Percentiles rank a stretch among this genome's conserved stretches.
Conservation (phyloP, 2,113 vertebrate species). For the Mustelus asterias region DNA sequence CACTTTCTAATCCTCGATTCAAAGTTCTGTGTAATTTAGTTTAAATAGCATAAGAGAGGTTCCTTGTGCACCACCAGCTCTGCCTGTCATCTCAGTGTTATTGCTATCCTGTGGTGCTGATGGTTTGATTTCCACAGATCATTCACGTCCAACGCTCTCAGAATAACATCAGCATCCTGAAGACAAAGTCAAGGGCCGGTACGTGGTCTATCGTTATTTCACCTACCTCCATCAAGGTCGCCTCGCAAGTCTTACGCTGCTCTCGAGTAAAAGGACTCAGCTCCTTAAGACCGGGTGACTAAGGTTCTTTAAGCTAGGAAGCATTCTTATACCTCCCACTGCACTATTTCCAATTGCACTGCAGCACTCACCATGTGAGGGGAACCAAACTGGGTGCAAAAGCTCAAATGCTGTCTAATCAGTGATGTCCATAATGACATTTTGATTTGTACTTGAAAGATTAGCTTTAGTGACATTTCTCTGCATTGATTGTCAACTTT, state of each 20-base stretch:
- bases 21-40: neutral
- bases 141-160: neutral
- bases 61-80: neutral
- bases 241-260: neutral
- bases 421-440: neutral
- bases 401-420: neutral
- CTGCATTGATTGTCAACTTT: neutral
- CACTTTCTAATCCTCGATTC: neutral
- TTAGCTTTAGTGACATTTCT: neutral
- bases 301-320: neutral
- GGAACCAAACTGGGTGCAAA: neutral
- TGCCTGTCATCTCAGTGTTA: neutral
- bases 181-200: neutral
- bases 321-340: neutral
- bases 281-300: neutral
- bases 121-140: neutral
- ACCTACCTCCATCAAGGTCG: neutral
- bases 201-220: neutral
- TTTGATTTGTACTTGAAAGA: neutral
- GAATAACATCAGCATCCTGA: neutral
- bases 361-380: neutral
- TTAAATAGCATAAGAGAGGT: neutral
- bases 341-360: neutral
- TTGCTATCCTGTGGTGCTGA: neutral
- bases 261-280: neutral